Evolutionary conservation across 2,113 vertebrate genomes (phyloP), one percentile per base, ranked within the genome.

Genomic region (Tor tambroides): DNA sequence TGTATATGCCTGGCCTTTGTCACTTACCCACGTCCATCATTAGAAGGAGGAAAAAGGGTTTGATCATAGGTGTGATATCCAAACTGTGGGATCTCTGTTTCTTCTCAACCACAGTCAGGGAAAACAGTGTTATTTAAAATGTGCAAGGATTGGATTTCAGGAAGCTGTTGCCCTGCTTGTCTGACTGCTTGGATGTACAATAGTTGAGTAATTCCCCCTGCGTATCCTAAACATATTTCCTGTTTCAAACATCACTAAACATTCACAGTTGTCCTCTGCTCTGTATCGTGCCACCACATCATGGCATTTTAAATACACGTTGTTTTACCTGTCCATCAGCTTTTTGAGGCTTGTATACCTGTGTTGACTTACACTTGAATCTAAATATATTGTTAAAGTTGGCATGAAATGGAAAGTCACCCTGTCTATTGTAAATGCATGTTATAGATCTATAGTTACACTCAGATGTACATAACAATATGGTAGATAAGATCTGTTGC

Each of bases 201-300:
- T n/a, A 46, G 87, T 86, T 46, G 46, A 67, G 75, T 51, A 86
- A 86, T 49, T 23, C 32, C 0, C 51, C 59, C 28, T 72, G n/a
- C 7, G 14, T 26, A 72, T 77, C 63, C 38, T 51, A 19, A 85
- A 41, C 32, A 82, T 32, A 12, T 78, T 78, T 78, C 49, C 76
- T 59, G 10, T 15, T 79, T 77, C 49, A 54, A 49, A 69, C 28
- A 21, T 67, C 49, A 4, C 9, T 61, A 77, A 78, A 78, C n/a
- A 67, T 61, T 30, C 80, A 19, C 63, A 19, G 76, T 21, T 3
- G 75, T 54, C 10, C 38, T 74, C 19, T 41, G 9, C 5, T 6
- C 15, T 67, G 30, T 19, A 11, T 78, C 30, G 1, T 26, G 6
- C 11, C 26, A 26, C 6, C 79, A 28, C 38, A 46, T 75, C 11